Percentiles rank a stretch among this genome's conserved stretches.
phyloP scores from a whole-genome alignment of 2,888 invertebrate species.

The Acheta domesticus region DNA sequence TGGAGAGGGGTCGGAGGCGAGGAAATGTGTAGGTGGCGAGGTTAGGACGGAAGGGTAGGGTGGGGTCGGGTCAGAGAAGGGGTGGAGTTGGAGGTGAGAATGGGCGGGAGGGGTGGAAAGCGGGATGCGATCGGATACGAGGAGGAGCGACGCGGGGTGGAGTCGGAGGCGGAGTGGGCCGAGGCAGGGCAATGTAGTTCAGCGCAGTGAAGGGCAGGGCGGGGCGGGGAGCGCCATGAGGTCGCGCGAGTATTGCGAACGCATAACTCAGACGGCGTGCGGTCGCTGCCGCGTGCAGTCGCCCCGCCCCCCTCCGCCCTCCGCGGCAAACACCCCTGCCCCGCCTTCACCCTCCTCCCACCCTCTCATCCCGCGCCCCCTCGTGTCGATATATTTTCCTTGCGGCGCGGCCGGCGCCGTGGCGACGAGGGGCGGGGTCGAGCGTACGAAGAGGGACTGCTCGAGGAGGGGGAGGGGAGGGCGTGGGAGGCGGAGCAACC shows the following conservation, averaged over 20 bases:
- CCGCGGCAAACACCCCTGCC: neutral
- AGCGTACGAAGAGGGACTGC: neutral
- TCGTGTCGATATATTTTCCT: slow-evolving; percentile 4
- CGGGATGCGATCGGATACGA: too few relatives aligned
- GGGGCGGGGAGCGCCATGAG: neutral
- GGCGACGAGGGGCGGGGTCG: neutral
- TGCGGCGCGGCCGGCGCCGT: neutral
- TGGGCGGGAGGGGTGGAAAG: too few relatives aligned
- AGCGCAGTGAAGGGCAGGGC: too few relatives aligned
- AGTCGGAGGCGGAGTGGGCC: too few relatives aligned
- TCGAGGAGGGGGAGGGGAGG: neutral
- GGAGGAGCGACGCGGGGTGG: too few relatives aligned
- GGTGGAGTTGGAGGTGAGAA: too few relatives aligned
- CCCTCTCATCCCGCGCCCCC: neutral
- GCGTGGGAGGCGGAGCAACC: too few relatives aligned
- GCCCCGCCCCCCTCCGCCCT: neutral
- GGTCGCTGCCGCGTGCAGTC: slow-evolving; percentile 7
- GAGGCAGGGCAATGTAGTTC: too few relatives aligned
- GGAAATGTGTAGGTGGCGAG: too few relatives aligned
- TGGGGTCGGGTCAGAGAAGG: too few relatives aligned
- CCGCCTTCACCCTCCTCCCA: neutral
- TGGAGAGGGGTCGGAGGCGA: too few relatives aligned
- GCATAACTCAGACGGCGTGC: slow-evolving; percentile 18
- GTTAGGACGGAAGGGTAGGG: too few relatives aligned
- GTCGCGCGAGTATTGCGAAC: neutral